These are phyloP conservation scores for Drosophila melanica DNA, from an alignment of 1,140 invertebrate genomes.

Conservation along the genomic window DNA sequence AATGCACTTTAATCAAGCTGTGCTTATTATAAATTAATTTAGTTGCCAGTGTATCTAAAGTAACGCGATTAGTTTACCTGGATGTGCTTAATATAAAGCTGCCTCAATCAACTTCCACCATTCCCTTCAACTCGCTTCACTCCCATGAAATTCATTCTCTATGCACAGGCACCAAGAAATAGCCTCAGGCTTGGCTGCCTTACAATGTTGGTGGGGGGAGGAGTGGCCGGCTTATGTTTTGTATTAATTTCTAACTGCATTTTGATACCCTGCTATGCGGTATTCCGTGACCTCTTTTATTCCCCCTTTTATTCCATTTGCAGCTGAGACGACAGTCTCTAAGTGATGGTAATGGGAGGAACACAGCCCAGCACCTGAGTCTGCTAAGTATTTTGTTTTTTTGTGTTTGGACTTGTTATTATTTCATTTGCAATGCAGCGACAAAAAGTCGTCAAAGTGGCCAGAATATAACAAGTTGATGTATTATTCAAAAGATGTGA, in stretches of 20 bases:
- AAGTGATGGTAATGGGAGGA: not conserved
- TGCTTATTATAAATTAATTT: conserved; percentile 65
- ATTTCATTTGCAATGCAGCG: conserved; percentile 51
- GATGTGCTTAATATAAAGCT: conserved; percentile 33
- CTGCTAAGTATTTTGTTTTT: conserved; percentile 35
- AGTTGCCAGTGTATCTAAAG: conserved; percentile 34
- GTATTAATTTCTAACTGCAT: not conserved
- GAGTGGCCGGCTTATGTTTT: not conserved
- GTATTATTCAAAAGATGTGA: conserved; percentile 12
- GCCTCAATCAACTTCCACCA: not conserved
- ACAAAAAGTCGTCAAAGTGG: conserved; percentile 38
- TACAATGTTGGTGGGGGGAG: not conserved
- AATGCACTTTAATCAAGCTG: conserved; percentile 56
- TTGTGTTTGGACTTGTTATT: conserved; percentile 6
- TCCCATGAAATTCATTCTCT: conserved; percentile 28
- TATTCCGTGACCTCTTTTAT: not conserved
- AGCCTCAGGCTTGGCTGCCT: not conserved
- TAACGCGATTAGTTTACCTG: conserved; percentile 55
- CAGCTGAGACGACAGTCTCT: conserved; percentile 3
- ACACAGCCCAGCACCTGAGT: not conserved
- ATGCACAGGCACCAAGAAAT: conserved; percentile 20
- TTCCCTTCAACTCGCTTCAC: not conserved
- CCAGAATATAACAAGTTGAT: conserved; percentile 39
- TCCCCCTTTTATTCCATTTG: conserved; percentile 1
- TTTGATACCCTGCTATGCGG: conserved; percentile 3